Evolutionary conservation across 2,113 vertebrate species (phyloP).

Genomic region (Melanerpes aurifrons): DNA sequence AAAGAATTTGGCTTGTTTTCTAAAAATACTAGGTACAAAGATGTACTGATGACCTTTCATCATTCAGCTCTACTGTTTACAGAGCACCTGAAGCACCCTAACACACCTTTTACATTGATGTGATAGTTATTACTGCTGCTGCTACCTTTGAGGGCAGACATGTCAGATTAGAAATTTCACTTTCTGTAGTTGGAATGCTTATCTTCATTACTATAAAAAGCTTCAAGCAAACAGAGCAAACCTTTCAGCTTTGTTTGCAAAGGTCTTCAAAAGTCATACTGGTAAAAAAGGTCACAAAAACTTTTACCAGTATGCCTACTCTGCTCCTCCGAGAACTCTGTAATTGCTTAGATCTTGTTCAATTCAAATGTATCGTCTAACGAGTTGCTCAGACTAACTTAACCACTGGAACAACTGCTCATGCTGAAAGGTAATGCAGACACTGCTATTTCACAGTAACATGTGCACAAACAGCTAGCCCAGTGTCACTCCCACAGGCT

Average conservation of each 20-base stretch:
- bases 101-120: not conserved
- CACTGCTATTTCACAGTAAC: not conserved
- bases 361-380: not conserved
- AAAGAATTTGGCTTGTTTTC: not conserved
- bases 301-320: not conserved
- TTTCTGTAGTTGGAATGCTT: not conserved
- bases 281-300: not conserved
- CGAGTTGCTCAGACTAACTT: not conserved
- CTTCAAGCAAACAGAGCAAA: not conserved
- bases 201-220: not conserved
- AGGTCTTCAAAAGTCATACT: not conserved
- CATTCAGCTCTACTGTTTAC: not conserved
- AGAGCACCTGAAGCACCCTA: not conserved
- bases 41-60: not conserved
- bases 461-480: rapidly evolving
- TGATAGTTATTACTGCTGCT: not conserved
- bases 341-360: not conserved
- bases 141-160: not conserved
- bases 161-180: not conserved
- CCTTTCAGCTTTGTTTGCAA: not conserved
- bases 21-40: not conserved
- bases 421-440: not conserved
- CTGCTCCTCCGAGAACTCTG: not conserved
- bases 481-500: rapidly evolving
- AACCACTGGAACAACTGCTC: not conserved